Base-by-base conservation (phyloP, 92 coral and sea anemone species). In the Umimayanthus chanpuru region DNA sequence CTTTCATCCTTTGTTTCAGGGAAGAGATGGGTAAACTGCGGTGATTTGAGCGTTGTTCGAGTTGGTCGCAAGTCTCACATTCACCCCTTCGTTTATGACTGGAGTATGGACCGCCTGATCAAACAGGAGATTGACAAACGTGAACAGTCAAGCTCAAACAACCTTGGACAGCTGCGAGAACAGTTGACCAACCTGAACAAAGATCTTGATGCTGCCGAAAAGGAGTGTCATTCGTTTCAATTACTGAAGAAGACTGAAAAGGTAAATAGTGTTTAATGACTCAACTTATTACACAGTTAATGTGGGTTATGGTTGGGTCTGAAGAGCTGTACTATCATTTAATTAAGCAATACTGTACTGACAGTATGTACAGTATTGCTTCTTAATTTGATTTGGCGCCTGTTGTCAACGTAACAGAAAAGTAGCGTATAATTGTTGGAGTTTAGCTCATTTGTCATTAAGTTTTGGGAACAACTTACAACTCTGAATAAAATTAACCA, bases 31-130 rank as follows among this genome's bases (percentile, higher is more conserved):
- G 88, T 66, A 11, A 96, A 96, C 89, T 96, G 99, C 38, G 99
- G 99, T 56, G 94, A 90, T 73, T 86, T 96, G 58, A 80, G 90
- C 50, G 77, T 96, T 26, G 94, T 96, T 41, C 94, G 99, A 44
- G 93, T 97, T 10, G 99, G 99, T 58, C 98, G 99, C 4, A 91
- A 90, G 74, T 93, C 98, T 18, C 88, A 90, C 39, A 90, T 95
- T 39, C 94, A 91, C 85, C 90, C 90, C 7, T 55, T 86, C 0
- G 96, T 95, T 41, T 66, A 77, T 39, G 81, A 90, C 26, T 90
- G 87, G 70, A 89, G 94, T 39, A 73, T 96, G 44, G 98, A 96
- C 56, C 86, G 71, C 47, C 61, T 96, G 88, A 75, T 86, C 6
- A 93, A 90, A 53, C 81, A 56, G 4, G 91, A 84, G 73, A 30